These are phyloP conservation scores for Sigmodon hispidus DNA, from an alignment of 2,113 vertebrate genomes.

Conservation along the genomic window DNA sequence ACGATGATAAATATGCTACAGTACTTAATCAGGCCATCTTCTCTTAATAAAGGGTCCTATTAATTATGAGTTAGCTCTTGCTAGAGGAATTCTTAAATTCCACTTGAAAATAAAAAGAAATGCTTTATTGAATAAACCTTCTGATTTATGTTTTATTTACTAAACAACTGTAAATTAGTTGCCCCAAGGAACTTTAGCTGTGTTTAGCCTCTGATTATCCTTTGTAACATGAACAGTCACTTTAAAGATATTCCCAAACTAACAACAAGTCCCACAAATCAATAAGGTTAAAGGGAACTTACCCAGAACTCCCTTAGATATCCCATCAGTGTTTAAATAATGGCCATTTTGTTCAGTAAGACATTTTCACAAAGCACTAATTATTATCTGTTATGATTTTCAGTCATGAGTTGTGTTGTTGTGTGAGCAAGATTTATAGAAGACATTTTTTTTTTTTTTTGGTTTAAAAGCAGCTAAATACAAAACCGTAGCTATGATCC, in stretches of 20 bases:
- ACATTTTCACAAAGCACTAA: neutral
- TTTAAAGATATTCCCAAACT: slow-evolving; percentile 34
- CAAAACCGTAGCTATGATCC: slow-evolving; percentile 21
- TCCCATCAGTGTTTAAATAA: slow-evolving; percentile 43
- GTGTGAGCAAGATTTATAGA: slow-evolving; percentile 51
- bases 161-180: slow-evolving; percentile 26
- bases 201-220: slow-evolving; percentile 42
- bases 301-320: neutral
- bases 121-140: slow-evolving; percentile 38
- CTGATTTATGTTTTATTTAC: slow-evolving; percentile 55
- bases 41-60: slow-evolving; percentile 25
- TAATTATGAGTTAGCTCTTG: slow-evolving; percentile 51
- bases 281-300: slow-evolving; percentile 35
- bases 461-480: slow-evolving; percentile 17
- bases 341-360: slow-evolving; percentile 30
- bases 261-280: slow-evolving; percentile 22
- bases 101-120: slow-evolving; percentile 46
- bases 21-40: slow-evolving; percentile 15
- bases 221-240: slow-evolving; percentile 21
- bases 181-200: slow-evolving; percentile 5
- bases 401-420: slow-evolving; percentile 7
- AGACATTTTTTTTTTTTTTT: neutral
- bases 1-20: slow-evolving; percentile 66
- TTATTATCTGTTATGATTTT: slow-evolving; percentile 40
- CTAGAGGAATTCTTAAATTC: slow-evolving; percentile 62